Evolutionary conservation across 2,113 vertebrate genomes (phyloP).

Genomic region (Scalopus aquaticus): DNA sequence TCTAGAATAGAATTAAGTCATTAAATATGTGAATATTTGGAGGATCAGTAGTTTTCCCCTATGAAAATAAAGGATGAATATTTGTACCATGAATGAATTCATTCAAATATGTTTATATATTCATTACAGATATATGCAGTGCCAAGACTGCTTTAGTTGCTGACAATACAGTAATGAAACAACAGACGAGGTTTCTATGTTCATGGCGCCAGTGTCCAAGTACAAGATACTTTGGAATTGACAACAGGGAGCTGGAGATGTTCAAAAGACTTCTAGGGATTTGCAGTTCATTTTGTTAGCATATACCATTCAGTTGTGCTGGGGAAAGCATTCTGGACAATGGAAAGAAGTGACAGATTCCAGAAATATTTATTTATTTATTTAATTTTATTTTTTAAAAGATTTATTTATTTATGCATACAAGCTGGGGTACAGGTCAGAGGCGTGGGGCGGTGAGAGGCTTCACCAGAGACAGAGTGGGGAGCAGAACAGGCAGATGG

Average conservation of each 20-base stretch:
- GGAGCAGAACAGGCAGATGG: too few species aligned
- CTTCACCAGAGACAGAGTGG: too few species aligned
- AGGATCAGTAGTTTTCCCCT: neutral
- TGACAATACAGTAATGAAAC: neutral
- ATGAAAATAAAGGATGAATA: neutral
- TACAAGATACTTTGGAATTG: neutral
- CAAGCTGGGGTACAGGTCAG: too few species aligned
- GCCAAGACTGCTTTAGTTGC: neutral
- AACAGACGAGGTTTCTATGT: neutral
- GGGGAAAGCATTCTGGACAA: neutral
- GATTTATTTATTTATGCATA: too few species aligned
- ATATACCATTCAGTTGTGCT: neutral
- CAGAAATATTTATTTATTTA: too few species aligned
- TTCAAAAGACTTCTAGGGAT: neutral
- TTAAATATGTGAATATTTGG: neutral
- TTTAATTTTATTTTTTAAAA: too few species aligned
- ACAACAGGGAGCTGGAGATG: neutral
- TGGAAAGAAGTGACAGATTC: neutral
- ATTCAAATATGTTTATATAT: neutral
- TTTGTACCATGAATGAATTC: neutral
- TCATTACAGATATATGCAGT: neutral
- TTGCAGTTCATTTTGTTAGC: neutral
- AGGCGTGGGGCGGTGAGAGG: too few species aligned
- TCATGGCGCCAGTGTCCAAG: neutral
- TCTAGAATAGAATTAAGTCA: neutral